Base-by-base conservation (phyloP, 2,797 vertebrate genomes). In the Scarus forsteni region DNA sequence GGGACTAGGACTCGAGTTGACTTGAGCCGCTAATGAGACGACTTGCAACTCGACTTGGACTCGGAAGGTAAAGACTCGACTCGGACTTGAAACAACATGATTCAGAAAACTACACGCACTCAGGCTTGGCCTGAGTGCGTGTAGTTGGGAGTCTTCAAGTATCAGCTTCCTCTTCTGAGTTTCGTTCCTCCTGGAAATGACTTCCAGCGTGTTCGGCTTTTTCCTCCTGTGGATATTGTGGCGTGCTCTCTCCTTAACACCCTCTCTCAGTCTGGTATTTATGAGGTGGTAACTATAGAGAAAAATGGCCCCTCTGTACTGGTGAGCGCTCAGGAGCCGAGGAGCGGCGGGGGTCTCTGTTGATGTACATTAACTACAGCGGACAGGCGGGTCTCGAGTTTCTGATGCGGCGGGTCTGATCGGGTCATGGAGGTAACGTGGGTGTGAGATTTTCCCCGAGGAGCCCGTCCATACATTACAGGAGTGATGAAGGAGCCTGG, bases 261-360 rank as follows among this genome's bases (percentile, higher is more conserved):
- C 81, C 76, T 82, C 89, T 91, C 84, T 72, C 83, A 27, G 55
- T 76, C 35, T 66, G 72, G 67, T 88, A 85, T 93, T 93, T 92
- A 89, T 90, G 92, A 90, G 85, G 83, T 87, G 83, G 85, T 85
- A 87, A 87, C 79, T 77, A 45, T 67, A 70, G 57, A 70, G 70
- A 63, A 62, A 65, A 59, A 69, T 58, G 19, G 46, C 50, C 60
- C 60, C 68, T 60, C 45, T 16, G 18, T 70, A 40, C 62, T 77
- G 73, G 74, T 68, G 75, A 79, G 72, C 34, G 58, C 66, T 79
- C 35, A 38, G 78, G 68, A 80, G 79, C 34, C 6, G 36, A 40
- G 62, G 67, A 60, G 44, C 18, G 2, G 60, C 0, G 60, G 69
- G 19, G 51, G 68, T 63, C 40, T 61, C 19, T 14, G 67, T 65